Conservation (phyloP, 2,113 vertebrate genomes). For the Scomber scombrus region DNA sequence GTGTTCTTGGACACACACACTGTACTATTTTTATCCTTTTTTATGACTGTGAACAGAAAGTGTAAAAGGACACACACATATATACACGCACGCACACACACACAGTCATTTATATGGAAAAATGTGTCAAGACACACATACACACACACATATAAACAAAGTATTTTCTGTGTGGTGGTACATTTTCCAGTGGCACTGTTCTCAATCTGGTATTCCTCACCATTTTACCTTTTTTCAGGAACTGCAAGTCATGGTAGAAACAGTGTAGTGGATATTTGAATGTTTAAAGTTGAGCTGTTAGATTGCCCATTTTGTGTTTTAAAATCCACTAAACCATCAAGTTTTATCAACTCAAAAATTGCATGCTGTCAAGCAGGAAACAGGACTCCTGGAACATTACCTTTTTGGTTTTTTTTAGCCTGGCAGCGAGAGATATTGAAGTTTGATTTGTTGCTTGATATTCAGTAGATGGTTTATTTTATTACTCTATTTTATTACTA, state of each 20-base stretch:
- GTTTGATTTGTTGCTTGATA: conserved; percentile 11
- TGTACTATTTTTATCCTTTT: conserved; percentile 47
- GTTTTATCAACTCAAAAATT: background rate
- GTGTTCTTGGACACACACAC: conserved; percentile 39
- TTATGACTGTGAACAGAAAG: conserved; percentile 58
- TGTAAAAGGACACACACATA: conserved; percentile 37
- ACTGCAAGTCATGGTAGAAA: background rate
- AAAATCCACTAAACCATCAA: background rate
- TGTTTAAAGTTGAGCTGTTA: conserved; percentile 4
- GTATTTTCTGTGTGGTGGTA: conserved; percentile 16
- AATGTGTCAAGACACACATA: conserved; percentile 44
- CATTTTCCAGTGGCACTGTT: conserved; percentile 47
- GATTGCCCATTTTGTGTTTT: conserved; percentile 27
- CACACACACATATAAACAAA: conserved; percentile 11
- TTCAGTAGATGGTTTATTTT: background rate
- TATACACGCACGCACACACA: background rate
- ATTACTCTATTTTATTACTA: too few relatives aligned
- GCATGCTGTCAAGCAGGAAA: background rate
- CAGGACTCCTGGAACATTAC: background rate
- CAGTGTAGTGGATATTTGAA: background rate
- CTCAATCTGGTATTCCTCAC: background rate
- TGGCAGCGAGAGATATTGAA: too few relatives aligned
- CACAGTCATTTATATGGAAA: conserved; percentile 61
- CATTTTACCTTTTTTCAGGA: background rate
- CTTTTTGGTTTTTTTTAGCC: too few relatives aligned